Percentiles rank a stretch among this genome's conserved stretches.
phyloP scores from a whole-genome alignment of 2,113 vertebrate species.

The Sylvia atricapilla region DNA sequence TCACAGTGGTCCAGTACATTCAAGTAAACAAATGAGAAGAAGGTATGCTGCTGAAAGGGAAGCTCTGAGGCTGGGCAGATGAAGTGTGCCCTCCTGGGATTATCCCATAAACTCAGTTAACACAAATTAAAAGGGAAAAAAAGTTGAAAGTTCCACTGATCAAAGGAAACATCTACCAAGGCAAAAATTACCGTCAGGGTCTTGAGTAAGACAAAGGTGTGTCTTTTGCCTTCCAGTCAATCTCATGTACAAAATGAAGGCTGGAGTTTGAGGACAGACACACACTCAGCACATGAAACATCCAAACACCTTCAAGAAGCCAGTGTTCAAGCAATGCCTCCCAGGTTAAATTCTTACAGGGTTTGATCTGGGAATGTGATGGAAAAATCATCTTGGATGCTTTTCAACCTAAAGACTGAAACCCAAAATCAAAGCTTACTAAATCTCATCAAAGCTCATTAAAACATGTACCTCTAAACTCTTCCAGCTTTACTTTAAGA shows the following conservation, averaged over 20 bases:
- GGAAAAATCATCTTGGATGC: background rate
- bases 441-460: background rate
- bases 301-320: background rate
- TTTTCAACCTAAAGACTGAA: background rate
- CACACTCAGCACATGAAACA: background rate
- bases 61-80: background rate
- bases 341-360: background rate
- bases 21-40: background rate
- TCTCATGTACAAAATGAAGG: background rate
- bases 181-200: background rate
- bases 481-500: slow-evolving; percentile 32
- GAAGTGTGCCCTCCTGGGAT: background rate
- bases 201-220: background rate
- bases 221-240: background rate
- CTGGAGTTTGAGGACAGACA: background rate
- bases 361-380: background rate
- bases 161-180: background rate
- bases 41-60: background rate
- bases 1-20: slow-evolving; percentile 9
- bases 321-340: background rate
- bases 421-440: background rate
- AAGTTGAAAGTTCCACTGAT: background rate
- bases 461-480: background rate
- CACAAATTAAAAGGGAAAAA: background rate
- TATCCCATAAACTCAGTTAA: background rate